Evolutionary conservation across 2,888 invertebrate genomes (phyloP).

Genomic region (Papilio demoleus): DNA sequence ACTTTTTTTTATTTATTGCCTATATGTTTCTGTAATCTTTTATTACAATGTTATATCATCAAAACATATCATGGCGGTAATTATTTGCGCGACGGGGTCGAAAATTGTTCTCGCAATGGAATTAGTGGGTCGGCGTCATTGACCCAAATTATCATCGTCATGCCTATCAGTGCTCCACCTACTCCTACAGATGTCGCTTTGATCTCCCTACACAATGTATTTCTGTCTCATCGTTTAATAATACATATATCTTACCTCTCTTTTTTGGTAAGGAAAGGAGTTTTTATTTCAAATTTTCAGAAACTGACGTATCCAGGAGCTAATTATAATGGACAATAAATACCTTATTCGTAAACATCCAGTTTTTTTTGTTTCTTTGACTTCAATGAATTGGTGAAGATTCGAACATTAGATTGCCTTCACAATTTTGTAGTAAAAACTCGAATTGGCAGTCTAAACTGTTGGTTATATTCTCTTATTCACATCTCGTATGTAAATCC

Average conservation of each 20-base stretch:
- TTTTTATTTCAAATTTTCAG: background rate
- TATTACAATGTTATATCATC: slow-evolving; percentile 9
- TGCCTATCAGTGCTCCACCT: slow-evolving; percentile 43
- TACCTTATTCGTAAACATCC: too few relatives aligned
- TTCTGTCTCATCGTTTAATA: slow-evolving; percentile 11
- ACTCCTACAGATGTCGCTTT: slow-evolving; percentile 31
- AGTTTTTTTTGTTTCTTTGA: background rate
- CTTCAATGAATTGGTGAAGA: background rate
- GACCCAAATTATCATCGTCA: slow-evolving; percentile 64
- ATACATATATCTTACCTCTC: slow-evolving; percentile 1
- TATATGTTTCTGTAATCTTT: background rate
- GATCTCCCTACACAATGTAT: slow-evolving; percentile 26
- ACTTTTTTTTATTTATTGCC: background rate
- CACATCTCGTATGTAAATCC: background rate
- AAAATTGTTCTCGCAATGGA: slow-evolving; percentile 54
- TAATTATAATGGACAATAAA: background rate
- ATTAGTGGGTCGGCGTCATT: slow-evolving; percentile 61
- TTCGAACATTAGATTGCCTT: background rate
- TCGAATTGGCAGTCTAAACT: background rate
- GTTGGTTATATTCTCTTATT: background rate
- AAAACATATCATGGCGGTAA: slow-evolving; percentile 9
- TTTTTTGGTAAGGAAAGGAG: slow-evolving; percentile 3
- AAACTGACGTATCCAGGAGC: background rate
- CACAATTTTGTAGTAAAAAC: background rate
- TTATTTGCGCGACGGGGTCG: slow-evolving; percentile 45